Conservation (phyloP, 2,888 invertebrate species). For the Antitype chi region DNA sequence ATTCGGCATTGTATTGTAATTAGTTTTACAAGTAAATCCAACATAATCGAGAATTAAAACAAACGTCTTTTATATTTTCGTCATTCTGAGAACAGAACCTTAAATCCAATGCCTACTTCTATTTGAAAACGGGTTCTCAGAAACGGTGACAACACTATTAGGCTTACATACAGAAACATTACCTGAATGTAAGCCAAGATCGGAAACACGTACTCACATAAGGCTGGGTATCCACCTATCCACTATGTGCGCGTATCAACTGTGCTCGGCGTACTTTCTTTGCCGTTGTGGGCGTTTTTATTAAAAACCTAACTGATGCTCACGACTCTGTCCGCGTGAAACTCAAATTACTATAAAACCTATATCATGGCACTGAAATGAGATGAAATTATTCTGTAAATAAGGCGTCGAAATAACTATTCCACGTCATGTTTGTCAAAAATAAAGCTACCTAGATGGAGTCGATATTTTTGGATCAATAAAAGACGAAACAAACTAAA, state of each 20-base stretch:
- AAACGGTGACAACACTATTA: constrained; percentile 34
- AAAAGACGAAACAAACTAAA: no score
- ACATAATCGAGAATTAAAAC: constrained; percentile 7
- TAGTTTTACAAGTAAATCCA: constrained; percentile 30
- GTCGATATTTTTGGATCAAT: no score
- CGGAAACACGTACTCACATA: constrained; percentile 35
- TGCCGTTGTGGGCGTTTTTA: background rate
- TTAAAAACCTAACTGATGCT: no score
- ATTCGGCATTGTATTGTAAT: constrained; percentile 48
- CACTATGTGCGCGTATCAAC: background rate
- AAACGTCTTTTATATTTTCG: constrained; percentile 16
- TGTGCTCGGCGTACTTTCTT: background rate
- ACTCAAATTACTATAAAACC: no score
- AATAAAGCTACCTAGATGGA: no score
- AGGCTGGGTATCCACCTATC: background rate
- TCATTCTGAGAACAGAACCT: constrained; percentile 26
- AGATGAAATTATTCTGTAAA: no score
- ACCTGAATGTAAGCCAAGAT: constrained; percentile 17
- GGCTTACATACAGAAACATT: constrained; percentile 13
- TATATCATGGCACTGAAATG: no score
- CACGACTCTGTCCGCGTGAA: no score
- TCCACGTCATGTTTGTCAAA: no score
- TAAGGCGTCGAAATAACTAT: no score
- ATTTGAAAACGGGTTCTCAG: constrained; percentile 30
- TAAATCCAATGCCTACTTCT: constrained; percentile 30